Base-by-base conservation (phyloP, 1,140 invertebrate genomes). In the Drosophila persimilis region DNA sequence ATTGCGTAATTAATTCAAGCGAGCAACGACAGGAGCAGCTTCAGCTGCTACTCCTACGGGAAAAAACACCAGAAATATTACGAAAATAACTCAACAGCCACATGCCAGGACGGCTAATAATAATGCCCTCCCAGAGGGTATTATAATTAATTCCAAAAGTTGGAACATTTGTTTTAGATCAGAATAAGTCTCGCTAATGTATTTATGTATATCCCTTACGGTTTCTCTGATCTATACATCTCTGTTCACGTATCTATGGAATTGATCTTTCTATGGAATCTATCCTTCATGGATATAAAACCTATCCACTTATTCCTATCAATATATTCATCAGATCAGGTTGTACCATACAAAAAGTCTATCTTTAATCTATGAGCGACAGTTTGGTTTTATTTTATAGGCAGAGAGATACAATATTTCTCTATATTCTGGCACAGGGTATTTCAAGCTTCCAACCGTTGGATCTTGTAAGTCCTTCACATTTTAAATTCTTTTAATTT, bases 1-100 rank as follows among this genome's bases (percentile, higher is more conserved):
- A 72, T 57, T 67, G 56, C 44, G 43, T 62, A 81, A 81, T 86
- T 86, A 74, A 80, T 80, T 69, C 57, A 55, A 52, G 48, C 35
- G 26, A 43, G 31, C 22, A 51, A 39, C 55, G 45, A 26, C 52
- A 60, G 59, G 4, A 60, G 43, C 53, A 29, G 26, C 15, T 62
- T 46, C 31, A 35, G 35, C 45, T 26, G n/a, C 24, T 35, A 35
- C 31, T 35, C 31, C 31, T 35, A 11, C 4, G 11, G 11, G 11
- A 4, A 20, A 50, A 50, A 50, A 17, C 20, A 46, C 11, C 44
- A 11, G 20, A 15, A n/a, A 22, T 66, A 22, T 31, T 62, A 47
- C 48, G 44, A 63, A 70, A 79, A 79, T 63, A 72, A 51, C 61
- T 84, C 55, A 55, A 47, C 24, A 26, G 24, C 24, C 31, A 44